Evolutionary conservation across 2,113 vertebrate species (phyloP), one percentile per base, ranked within the genome.

Genomic region (Cephalopholis sonnerati): DNA sequence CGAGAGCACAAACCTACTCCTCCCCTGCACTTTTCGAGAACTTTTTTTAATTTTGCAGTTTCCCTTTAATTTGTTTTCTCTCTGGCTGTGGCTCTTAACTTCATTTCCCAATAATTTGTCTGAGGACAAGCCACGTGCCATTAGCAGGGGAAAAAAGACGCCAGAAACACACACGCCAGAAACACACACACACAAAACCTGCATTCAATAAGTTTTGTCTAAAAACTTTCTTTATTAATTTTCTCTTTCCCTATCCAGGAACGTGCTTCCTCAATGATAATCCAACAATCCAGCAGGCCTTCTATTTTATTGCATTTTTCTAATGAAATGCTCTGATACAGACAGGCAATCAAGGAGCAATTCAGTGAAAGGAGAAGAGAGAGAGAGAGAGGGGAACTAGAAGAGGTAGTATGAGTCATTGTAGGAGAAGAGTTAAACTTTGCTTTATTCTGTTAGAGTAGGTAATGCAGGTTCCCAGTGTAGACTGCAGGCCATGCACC

Each of bases 251-350:
- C 79, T 88, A 88, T 91, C 86, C 64, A 7, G 85, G 82, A 83
- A 89, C 84, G 83, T 81, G 87, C 87, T 93, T 88, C 87, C 86
- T 89, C 83, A 78, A 25, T 89, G 77, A 91, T 92, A 92, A 92
- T 89, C 77, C 79, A 69, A 73, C 51, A 75, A 86, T 82, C 75
- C 63, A 64, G 71, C 67, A 66, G 67, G 83, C 85, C 79, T 65
- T 67, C 76, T 84, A 74, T 62, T 91, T 91, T 92, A 92, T 92
- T 94, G 88, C 84, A 80, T 90, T 91, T 90, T 74, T 91, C 58
- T 88, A 89, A 90, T 90, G 79, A 90, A 94, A 93, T 85, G 79
- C 78, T 87, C 75, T 50, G 76, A 83, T 81, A 85, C 84, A 88
- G 76, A 84, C 77, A 87, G 88, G 88, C 87, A 72, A 84, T 92